A percentile compares a stretch with the other conserved stretches of the same genome.
phyloP scores from a whole-genome alignment of 2,113 vertebrate genomes.

The Addax nasomaculatus region DNA sequence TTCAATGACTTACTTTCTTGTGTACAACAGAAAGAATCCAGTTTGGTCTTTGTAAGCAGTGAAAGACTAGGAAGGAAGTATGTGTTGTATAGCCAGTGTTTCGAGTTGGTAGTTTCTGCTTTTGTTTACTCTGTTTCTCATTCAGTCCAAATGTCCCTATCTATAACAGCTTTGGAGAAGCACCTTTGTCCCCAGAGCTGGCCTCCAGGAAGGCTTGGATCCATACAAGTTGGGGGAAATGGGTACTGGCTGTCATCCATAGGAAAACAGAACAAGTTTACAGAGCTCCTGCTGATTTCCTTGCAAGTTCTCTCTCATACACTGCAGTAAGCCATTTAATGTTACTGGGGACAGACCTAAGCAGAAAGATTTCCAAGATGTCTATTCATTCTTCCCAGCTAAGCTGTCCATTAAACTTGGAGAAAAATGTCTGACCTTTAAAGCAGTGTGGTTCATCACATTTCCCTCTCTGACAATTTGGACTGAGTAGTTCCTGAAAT shows the following conservation, averaged over 20 bases:
- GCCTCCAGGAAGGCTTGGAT: conserved; percentile 61
- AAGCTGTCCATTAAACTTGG: neutral
- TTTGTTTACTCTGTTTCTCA: conserved; percentile 61
- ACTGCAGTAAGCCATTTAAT: neutral
- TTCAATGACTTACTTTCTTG: conserved; percentile 45
- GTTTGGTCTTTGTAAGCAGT: conserved; percentile 51
- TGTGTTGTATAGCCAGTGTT: conserved; percentile 31
- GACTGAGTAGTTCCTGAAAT: neutral
- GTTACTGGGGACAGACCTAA: neutral
- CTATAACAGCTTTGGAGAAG: conserved; percentile 54
- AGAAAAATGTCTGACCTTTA: neutral
- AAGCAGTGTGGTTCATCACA: neutral
- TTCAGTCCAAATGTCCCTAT: conserved; percentile 56
- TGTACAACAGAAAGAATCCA: conserved; percentile 30
- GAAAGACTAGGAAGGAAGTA: conserved; percentile 69
- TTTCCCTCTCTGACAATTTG: neutral
- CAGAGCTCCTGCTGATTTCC: conserved; percentile 58
- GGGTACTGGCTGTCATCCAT: conserved; percentile 59
- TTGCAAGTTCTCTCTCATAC: conserved; percentile 4
- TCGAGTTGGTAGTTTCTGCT: conserved; percentile 22
- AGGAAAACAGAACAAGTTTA: conserved; percentile 44
- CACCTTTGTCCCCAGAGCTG: conserved; percentile 64
- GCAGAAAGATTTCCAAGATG: conserved; percentile 8
- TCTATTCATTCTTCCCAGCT: neutral
- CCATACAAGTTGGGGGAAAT: conserved; percentile 3